Evolutionary conservation across 1,140 invertebrate species (phyloP), one percentile per base, ranked within the genome.

Genomic region (Drosophila novamexicana): DNA sequence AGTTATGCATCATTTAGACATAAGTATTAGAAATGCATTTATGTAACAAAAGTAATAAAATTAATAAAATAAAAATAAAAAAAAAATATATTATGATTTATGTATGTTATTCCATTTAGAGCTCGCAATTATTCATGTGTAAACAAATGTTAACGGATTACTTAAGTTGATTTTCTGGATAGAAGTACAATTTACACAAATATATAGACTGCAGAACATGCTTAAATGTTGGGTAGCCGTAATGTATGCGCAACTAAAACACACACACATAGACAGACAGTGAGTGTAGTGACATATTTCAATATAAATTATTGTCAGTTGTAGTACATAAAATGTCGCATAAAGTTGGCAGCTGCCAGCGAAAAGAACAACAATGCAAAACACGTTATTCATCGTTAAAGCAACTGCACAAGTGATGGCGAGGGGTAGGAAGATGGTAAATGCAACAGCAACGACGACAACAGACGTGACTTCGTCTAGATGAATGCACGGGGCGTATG

Each of bases 401-500:
- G 69, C 72, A 79, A 88, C 76, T 76, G n/a, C 7, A 14, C n/a
- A 36, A 59, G 36, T 14, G 14, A 37, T n/a, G n/a, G 22, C 32
- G 4, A 6, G 12, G 39, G 39, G 12, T 6, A 40, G 39, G 5
- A 12, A 12, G 37, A 9, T 9, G 37, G 14, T 42, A 57, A n/a
- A 42, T 52, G 6, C 37, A 39, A 44, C 42, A 16, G 40, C 56
- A 7, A 64, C 54, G 44, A 57, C 34, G 66, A 75, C 75, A 63
- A 71, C 56, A 78, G 66, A 75, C 79, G 77, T 79, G 77, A 69
- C 76, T 78, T 67, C 32, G 56, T 45, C 49, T 67, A 88, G 83
- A 86, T 86, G 83, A 72, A 86, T 86, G 83, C 67, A 86, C 66
- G 83, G 83, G 83, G 83, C 84, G 83, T 86, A 86, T 89, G 80